These are phyloP conservation scores for Keiferia lycopersicella DNA, from an alignment of 2,888 invertebrate species.

Conservation along the genomic window DNA sequence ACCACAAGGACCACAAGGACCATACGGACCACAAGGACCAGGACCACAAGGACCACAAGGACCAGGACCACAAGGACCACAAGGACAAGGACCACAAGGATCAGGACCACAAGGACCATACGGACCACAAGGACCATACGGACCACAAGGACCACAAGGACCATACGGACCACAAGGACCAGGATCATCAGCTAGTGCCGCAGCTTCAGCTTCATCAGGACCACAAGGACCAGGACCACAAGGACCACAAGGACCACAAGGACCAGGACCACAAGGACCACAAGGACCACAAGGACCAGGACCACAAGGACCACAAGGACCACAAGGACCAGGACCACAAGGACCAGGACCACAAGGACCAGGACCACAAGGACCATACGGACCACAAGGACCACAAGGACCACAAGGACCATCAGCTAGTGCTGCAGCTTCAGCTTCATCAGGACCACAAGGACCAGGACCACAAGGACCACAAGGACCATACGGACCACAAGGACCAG, in stretches of 20 bases:
- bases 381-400: slow-evolving; percentile 8
- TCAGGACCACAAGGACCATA: slow-evolving; percentile 16
- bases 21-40: slow-evolving; percentile 24
- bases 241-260: slow-evolving; percentile 29
- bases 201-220: slow-evolving; percentile 26
- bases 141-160: slow-evolving; percentile 23
- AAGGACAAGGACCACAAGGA: slow-evolving; percentile 19
- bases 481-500: background rate
- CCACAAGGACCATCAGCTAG: slow-evolving; percentile 25
- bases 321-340: slow-evolving; percentile 16
- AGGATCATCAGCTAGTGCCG: slow-evolving; percentile 28
- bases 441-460: slow-evolving; percentile 26
- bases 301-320: slow-evolving; percentile 16
- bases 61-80: slow-evolving; percentile 6
- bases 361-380: slow-evolving; percentile 17
- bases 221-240: slow-evolving; percentile 19
- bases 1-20: slow-evolving; percentile 16
- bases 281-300: slow-evolving; percentile 9
- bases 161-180: slow-evolving; percentile 27
- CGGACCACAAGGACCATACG: slow-evolving; percentile 8
- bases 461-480: slow-evolving; percentile 19
- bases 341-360: slow-evolving; percentile 8
- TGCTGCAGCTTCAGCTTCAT: slow-evolving; percentile 1
- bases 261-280: slow-evolving; percentile 19
- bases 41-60: slow-evolving; percentile 17